phyloP scores from a whole-genome alignment of 2,888 invertebrate species.

The Papilio elwesi region DNA sequence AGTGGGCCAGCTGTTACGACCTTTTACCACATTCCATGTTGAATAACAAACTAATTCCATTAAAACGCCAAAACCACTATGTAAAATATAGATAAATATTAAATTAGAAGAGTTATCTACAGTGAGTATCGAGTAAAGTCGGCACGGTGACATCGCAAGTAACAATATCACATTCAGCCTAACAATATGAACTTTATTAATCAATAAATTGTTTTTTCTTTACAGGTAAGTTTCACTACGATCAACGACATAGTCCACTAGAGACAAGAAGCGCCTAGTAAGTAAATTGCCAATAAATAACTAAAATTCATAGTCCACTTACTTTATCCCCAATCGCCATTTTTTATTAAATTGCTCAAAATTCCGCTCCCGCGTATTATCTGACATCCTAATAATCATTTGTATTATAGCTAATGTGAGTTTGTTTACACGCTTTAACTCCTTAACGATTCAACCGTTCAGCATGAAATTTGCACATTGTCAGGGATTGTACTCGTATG shows the following conservation, averaged over 20 bases:
- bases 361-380: background rate
- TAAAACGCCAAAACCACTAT: no score
- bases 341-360: conserved; percentile 4
- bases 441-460: no score
- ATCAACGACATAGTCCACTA: background rate
- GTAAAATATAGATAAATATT: no score
- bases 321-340: background rate
- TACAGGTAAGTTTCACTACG: conserved; percentile 31
- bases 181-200: background rate
- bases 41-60: background rate
- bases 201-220: conserved; percentile 16
- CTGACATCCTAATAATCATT: no score
- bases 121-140: conserved; percentile 1
- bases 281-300: background rate
- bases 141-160: background rate
- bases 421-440: no score
- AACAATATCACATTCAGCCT: conserved; percentile 10
- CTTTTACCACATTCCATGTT: background rate
- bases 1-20: background rate
- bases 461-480: no score
- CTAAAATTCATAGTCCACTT: background rate
- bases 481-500: no score
- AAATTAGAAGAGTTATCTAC: no score
- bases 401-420: no score
- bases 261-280: background rate